phyloP scores from a whole-genome alignment of 2,113 vertebrate species.

The Toxostoma redivivum region DNA sequence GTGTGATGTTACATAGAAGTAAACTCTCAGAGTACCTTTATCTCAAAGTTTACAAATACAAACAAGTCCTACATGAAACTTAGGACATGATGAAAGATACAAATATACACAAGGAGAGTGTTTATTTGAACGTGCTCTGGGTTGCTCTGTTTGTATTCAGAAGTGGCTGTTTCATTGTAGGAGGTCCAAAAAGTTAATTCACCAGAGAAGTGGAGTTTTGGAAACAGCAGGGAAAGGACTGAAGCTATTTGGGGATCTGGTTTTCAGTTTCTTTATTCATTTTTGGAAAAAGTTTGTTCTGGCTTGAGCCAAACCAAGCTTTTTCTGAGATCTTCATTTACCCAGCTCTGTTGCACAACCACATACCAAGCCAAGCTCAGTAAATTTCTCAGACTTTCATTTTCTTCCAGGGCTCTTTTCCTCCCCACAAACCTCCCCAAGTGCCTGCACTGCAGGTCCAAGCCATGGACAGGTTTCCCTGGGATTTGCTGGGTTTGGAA shows the following conservation, averaged over 20 bases:
- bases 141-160: neutral
- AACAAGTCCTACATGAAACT: neutral
- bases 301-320: neutral
- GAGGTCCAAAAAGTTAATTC: slow-evolving; percentile 31
- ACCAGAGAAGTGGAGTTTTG: neutral
- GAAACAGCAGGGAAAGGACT: neutral
- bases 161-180: slow-evolving; percentile 11
- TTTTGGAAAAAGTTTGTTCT: slow-evolving; percentile 1
- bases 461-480: neutral
- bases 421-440: neutral
- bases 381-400: neutral
- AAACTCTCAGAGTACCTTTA: neutral
- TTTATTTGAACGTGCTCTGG: neutral
- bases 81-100: neutral
- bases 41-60: slow-evolving; percentile 24
- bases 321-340: neutral
- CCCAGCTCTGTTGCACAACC: neutral
- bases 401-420: neutral
- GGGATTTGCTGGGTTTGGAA: neutral
- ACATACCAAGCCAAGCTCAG: neutral
- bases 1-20: neutral
- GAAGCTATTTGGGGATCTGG: neutral
- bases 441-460: neutral
- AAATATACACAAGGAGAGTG: neutral
- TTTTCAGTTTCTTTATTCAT: neutral